phyloP scores from a whole-genome alignment of 2,113 vertebrate species.

The Pantherophis guttatus region DNA sequence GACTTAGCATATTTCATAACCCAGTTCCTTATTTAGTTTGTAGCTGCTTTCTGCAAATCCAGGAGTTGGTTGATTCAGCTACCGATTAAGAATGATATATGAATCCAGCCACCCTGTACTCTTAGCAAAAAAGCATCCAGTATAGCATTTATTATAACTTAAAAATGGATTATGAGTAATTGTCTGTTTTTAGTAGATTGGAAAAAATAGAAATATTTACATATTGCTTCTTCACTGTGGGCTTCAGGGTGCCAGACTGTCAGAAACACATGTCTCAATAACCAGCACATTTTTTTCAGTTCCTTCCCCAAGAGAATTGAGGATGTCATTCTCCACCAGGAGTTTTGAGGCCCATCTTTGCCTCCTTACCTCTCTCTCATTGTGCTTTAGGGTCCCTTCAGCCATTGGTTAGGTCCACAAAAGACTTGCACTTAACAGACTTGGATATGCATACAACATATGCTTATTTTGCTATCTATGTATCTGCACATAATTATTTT shows the following conservation, averaged over 20 bases:
- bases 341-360: not conserved
- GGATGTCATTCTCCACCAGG: not conserved
- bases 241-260: not conserved
- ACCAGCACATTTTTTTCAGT: no score
- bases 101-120: not conserved
- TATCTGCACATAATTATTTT: not conserved
- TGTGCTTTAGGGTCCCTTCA: not conserved
- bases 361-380: no score
- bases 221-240: not conserved
- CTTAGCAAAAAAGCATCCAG: not conserved
- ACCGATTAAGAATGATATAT: not conserved
- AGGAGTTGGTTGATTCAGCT: not conserved
- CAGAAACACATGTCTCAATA: not conserved
- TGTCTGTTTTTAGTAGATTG: not conserved
- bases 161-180: not conserved
- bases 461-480: not conserved
- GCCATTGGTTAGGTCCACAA: not conserved
- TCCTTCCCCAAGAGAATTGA: not conserved
- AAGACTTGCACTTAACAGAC: not conserved
- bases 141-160: not conserved
- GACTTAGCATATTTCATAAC: not conserved
- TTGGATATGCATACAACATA: not conserved
- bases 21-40: not conserved
- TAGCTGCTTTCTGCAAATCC: not conserved
- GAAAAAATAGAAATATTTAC: not conserved